Conservation (phyloP, 2,797 vertebrate genomes). For the Peromyscus eremicus region DNA sequence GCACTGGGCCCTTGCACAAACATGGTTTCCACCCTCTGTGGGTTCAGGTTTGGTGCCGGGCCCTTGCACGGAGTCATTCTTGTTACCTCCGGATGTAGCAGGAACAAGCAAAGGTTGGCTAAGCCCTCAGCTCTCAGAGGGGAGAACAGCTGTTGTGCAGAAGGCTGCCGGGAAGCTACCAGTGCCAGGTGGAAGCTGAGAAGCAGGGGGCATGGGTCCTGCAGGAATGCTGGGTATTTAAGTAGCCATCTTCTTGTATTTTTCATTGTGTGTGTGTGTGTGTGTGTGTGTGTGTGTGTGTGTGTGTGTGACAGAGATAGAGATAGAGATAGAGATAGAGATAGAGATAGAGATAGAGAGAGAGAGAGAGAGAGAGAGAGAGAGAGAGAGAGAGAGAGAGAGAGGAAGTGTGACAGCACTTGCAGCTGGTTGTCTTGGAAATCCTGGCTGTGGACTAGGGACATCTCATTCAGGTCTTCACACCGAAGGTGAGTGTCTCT, state of each 20-base stretch:
- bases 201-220: not conserved
- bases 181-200: not conserved
- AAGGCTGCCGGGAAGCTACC: not conserved
- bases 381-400: too few species aligned
- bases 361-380: not conserved
- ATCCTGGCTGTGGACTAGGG: not conserved
- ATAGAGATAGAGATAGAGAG: not conserved
- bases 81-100: not conserved
- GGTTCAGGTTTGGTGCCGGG: not conserved
- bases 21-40: not conserved
- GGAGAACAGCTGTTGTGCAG: conserved; percentile 40
- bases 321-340: not conserved
- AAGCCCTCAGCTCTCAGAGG: conserved; percentile 66
- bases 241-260: not conserved
- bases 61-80: conserved; percentile 2
- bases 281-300: not conserved
- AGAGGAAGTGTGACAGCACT: not conserved
- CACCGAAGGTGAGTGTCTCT: not conserved
- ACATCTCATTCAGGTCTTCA: not conserved
- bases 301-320: not conserved
- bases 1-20: not conserved
- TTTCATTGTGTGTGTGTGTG: not conserved
- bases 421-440: not conserved
- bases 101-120: not conserved
- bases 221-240: not conserved